Evolutionary conservation across 2,797 vertebrate species (phyloP), one percentile per base, ranked within the genome.

Genomic region (Coendou prehensilis): DNA sequence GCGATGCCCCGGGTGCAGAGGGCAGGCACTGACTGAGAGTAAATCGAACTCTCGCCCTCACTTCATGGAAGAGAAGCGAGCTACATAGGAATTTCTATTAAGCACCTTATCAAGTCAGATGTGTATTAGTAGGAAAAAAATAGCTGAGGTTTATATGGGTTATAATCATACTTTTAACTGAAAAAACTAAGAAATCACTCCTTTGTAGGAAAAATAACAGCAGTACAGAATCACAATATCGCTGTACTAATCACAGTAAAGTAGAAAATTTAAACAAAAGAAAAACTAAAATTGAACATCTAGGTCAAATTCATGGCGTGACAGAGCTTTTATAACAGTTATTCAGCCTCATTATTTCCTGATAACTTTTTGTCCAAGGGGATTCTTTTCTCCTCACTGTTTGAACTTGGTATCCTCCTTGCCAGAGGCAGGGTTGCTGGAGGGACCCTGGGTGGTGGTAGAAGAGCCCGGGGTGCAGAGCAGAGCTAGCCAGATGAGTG

Each of bases 171-270:
- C 41, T 54, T 79, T 76, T 80, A 93, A 92, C 50, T 87, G 91
- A 94, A 56, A 76, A 87, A 96, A 78, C n/a, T 80, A 86, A 95
- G 76, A 96, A 94, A 79, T 63, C 33, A 71, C 37, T 28, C 30
- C 61, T 93, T 92, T 57, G 8, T 61, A 86, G 61, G 69, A 85
- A 92, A 95, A 94, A 64, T 56, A 81, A 59, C 45, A 75, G 67
- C 37, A 33, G 80, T 45, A 50, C 45, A 63, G 93, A 95, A 93
- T 92, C 47, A 37, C 59, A 63, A n/a, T 75, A 79, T 76, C 45
- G 20, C 59, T 84, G 30, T 41, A 59, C n/a, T 84, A 78, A 63
- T 86, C 6, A 59, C 9, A 54, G 37, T 37, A 75, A 67, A 82
- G 82, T 59, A 75, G n/a, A 86, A 73, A 9, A 73, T 20, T 59